Base-by-base conservation (phyloP, 2,797 vertebrate species). In the Siniperca undulata region DNA sequence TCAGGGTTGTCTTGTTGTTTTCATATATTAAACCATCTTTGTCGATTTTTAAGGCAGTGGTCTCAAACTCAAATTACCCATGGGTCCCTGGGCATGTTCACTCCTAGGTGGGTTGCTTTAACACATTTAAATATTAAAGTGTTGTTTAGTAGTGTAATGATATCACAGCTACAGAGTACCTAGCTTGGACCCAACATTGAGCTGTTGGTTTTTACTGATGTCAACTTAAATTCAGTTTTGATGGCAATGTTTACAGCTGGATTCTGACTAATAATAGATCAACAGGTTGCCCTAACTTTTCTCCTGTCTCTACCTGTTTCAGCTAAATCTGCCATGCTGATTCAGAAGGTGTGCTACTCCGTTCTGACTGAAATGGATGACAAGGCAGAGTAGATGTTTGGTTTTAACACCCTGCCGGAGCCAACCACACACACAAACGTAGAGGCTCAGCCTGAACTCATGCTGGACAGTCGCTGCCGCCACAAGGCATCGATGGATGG, bases 341-440 rank as follows among this genome's bases (percentile, higher is more conserved):
- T 97, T 81, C 97, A 98, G 93, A 94, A 97, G 61, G 89, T 97
- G 40, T 97, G 97, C 90, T 96, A 72, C 90, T 97, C 96, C 2
- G 97, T 98, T 58, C 80, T 97, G 89, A 96, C 97, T 0, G 97
- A 98, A 90, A 96, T 97, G 97, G 97, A 98, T 12, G 88, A 88
- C 74, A 92, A 96, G 68, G 77, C 2, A 0, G 91, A 96, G 76
- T 96, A 94, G 84, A 60, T 0, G 24, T 13, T 60, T 7, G 30
- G 0, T 42, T 74, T 56, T 7, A 14, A 30, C 44, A 22, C 16
- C 27, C 40, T 22, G 65, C 74, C 12, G 42, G 50, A 74, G 46
- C 83, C 0, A 65, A 81, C n/a, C 8, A 88, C 14, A 27, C 14
- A 27, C 72, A 86, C 72, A 59, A 74, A 74, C 13, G 10, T 9